Percentiles rank a stretch among this genome's conserved stretches.
These are phyloP conservation scores for Psammodynastes pulverulentus DNA, from an alignment of 2,113 vertebrate species.

Conservation along the genomic window DNA sequence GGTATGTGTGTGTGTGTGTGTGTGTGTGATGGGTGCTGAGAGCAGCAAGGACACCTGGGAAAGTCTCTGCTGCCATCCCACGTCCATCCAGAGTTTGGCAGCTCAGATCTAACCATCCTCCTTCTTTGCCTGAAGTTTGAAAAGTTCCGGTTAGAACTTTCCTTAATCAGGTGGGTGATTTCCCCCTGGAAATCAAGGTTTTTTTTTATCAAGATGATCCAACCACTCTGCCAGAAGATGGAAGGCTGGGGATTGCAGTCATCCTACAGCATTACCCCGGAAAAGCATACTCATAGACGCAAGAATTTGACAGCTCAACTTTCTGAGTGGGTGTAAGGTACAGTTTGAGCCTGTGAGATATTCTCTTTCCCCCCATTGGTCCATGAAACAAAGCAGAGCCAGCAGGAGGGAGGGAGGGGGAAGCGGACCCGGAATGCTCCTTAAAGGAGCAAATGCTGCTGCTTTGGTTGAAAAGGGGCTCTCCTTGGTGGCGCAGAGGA, in stretches of 20 bases:
- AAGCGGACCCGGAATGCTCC: background rate
- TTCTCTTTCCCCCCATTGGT: background rate
- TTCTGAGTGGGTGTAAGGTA: slow-evolving; percentile 10
- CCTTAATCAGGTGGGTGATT: background rate
- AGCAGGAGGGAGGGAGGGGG: background rate
- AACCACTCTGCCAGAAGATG: background rate
- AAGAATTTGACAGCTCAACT: slow-evolving; percentile 23
- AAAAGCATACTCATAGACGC: background rate
- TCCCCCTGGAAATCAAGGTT: background rate
- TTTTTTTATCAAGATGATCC: background rate
- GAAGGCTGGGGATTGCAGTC: background rate
- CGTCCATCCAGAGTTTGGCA: background rate
- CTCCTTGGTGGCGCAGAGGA: too few species aligned
- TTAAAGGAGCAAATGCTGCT: background rate
- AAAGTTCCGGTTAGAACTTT: background rate
- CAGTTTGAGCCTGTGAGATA: background rate
- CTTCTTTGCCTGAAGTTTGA: background rate
- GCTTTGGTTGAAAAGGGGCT: background rate
- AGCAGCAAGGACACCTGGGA: background rate
- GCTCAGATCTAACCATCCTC: background rate
- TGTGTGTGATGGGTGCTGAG: background rate
- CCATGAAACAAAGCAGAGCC: background rate
- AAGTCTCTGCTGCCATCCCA: background rate
- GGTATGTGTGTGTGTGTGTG: too few species aligned
- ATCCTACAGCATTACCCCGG: background rate